Percentiles rank a stretch among this genome's conserved stretches.
Conservation (phyloP, 2,888 invertebrate genomes). For the Synergus gifuensis region DNA sequence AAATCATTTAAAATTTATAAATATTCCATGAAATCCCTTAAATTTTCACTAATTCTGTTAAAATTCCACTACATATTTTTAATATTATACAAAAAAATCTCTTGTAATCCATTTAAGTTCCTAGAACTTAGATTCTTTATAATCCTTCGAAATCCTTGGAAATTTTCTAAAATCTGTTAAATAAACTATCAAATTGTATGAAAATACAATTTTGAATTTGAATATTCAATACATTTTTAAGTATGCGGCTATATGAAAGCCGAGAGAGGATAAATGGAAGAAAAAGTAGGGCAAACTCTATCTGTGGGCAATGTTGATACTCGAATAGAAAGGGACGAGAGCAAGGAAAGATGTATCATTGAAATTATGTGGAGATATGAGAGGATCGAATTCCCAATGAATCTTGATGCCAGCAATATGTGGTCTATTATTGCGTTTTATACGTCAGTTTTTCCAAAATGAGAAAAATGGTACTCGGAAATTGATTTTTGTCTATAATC, state of each 20-base stretch:
- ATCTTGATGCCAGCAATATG: conserved; percentile 2
- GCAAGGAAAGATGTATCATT: conserved; percentile 23
- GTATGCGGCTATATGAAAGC: conserved; percentile 42
- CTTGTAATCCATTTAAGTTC: too few species aligned
- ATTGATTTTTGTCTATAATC: neutral
- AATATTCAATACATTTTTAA: neutral
- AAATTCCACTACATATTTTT: too few species aligned
- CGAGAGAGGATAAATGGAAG: conserved; percentile 56
- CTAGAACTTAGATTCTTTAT: too few species aligned
- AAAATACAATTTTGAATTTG: neutral
- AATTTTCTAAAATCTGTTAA: too few species aligned
- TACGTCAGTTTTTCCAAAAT: neutral
- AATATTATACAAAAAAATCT: too few species aligned
- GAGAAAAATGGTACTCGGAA: neutral
- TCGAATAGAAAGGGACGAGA: conserved; percentile 6
- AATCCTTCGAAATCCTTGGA: too few species aligned
- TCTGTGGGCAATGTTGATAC: conserved; percentile 50
- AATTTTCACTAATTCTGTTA: too few species aligned
- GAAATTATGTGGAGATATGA: conserved; percentile 9
- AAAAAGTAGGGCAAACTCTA: conserved; percentile 62
- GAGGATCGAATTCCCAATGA: neutral
- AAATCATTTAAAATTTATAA: too few species aligned
- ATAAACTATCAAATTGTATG: too few species aligned
- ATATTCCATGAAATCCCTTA: too few species aligned
- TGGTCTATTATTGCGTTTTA: neutral